These are phyloP conservation scores for Eudyptes chrysolophus DNA, from an alignment of 2,113 vertebrate species.

Conservation along the genomic window DNA sequence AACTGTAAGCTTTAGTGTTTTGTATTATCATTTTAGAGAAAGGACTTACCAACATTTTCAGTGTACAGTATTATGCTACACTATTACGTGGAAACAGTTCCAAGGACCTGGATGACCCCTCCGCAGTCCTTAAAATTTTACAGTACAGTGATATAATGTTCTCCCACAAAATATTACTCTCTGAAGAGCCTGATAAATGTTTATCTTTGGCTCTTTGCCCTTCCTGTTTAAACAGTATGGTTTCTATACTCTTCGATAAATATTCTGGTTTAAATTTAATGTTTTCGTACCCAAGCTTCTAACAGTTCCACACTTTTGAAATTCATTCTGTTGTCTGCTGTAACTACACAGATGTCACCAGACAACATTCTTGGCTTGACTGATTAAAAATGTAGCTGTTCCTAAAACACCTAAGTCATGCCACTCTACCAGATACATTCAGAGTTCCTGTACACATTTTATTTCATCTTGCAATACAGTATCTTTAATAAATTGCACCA, in stretches of 20 bases:
- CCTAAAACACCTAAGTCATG: not conserved
- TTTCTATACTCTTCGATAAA: not conserved
- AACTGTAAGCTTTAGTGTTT: not conserved
- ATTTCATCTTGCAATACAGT: not conserved
- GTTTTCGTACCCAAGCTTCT: not conserved
- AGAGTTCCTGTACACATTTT: not conserved
- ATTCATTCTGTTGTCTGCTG: not conserved
- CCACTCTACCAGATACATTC: not conserved
- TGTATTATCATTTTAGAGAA: not conserved
- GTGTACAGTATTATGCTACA: not conserved
- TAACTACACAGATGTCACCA: not conserved
- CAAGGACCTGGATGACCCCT: not conserved
- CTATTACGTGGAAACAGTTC: not conserved
- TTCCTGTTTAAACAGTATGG: slow-evolving; percentile 12
- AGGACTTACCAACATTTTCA: not conserved
- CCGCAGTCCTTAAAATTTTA: not conserved
- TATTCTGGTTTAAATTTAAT: not conserved
- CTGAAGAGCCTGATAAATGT: slow-evolving; percentile 16
- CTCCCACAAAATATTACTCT: not conserved
- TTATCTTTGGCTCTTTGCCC: slow-evolving; percentile 9
- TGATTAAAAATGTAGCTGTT: not conserved
- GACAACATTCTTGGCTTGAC: not conserved
- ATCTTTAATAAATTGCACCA: slow-evolving; percentile 18
- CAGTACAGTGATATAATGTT: not conserved
- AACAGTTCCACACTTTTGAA: not conserved